phyloP scores from a whole-genome alignment of 1,140 invertebrate species.

The Diuraphis noxia region DNA sequence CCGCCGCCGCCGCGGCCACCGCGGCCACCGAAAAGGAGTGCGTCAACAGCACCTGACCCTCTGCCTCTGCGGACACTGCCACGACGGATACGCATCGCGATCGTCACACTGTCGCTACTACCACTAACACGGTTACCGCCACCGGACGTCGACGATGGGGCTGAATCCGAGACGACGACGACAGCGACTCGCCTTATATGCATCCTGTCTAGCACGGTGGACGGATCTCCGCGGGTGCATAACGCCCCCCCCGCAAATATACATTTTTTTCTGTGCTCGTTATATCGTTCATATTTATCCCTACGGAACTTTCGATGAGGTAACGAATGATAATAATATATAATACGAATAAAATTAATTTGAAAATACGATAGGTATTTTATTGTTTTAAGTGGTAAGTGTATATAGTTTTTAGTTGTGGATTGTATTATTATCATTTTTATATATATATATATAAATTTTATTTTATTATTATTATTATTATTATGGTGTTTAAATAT shows the following conservation, averaged over 20 bases:
- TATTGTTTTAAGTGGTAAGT: not conserved
- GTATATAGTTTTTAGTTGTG: not conserved
- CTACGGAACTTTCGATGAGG: not conserved
- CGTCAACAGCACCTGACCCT: slow-evolving; percentile 40
- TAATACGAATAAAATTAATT: not conserved
- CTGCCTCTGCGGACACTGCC: not conserved
- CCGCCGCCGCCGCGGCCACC: not conserved
- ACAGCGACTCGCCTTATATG: not conserved
- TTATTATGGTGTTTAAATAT: not conserved
- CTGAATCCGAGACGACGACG: not conserved
- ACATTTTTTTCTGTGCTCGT: not conserved
- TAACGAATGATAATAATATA: not conserved
- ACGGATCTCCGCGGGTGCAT: not conserved
- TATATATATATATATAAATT: not conserved
- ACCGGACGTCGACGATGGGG: not conserved
- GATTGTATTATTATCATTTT: not conserved
- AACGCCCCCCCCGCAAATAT: not conserved
- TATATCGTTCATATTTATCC: not conserved
- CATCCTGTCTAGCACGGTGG: not conserved
- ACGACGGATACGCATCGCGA: not conserved
- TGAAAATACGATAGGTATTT: not conserved
- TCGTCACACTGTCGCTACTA: not conserved
- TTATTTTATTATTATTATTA: not conserved
- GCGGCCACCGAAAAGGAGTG: not conserved
- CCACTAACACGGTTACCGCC: not conserved